Evolutionary conservation across 2,113 vertebrate species (phyloP).

Genomic region (Psophia crepitans): DNA sequence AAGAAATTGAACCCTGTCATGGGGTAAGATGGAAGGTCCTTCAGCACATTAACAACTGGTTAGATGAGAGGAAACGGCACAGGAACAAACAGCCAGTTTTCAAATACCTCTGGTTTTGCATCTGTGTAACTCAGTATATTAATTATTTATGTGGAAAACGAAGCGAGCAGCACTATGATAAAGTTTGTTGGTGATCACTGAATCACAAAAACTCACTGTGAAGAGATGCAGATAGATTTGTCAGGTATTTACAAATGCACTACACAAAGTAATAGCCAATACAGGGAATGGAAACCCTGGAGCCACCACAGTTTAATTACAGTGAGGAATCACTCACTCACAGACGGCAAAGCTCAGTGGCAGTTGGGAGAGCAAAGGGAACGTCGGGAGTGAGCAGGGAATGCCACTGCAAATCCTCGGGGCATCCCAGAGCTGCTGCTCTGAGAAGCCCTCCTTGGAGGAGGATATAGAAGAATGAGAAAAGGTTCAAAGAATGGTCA

Average conservation of each 20-base stretch:
- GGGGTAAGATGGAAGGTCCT: neutral
- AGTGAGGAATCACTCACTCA: neutral
- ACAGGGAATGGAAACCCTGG: neutral
- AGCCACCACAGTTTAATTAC: neutral
- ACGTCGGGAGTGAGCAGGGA: neutral
- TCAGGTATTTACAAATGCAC: neutral
- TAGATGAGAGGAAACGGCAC: neutral
- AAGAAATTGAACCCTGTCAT: slow-evolving; percentile 17
- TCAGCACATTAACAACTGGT: neutral
- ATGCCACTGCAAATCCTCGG: neutral
- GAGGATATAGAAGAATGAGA: neutral
- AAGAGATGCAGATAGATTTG: neutral
- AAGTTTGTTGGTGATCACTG: neutral
- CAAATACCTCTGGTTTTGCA: neutral
- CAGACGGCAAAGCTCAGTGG: neutral
- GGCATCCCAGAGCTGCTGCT: neutral
- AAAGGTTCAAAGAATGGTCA: neutral
- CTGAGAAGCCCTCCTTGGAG: neutral
- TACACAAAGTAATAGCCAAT: neutral
- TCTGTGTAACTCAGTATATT: neutral
- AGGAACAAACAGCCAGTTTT: neutral
- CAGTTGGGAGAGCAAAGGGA: neutral
- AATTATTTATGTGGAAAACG: neutral
- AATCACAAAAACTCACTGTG: neutral
- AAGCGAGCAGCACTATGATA: neutral